These are phyloP conservation scores for Cheirogaleus major DNA, from an alignment of 2,797 vertebrate genomes.

Conservation along the genomic window DNA sequence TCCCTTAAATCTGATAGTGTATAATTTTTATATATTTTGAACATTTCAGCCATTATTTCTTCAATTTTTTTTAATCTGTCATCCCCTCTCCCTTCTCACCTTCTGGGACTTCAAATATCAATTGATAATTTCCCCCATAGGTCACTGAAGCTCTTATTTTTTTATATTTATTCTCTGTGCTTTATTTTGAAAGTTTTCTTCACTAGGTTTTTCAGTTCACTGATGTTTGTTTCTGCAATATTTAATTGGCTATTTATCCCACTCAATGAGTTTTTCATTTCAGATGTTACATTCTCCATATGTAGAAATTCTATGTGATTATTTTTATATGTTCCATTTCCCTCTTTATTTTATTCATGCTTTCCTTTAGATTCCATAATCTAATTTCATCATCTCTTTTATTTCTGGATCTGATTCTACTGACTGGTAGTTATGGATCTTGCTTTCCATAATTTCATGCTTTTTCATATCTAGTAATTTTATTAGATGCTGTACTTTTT, in stretches of 20 bases:
- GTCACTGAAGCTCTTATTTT: background rate
- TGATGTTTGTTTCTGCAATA: background rate
- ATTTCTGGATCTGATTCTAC: background rate
- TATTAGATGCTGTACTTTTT: background rate
- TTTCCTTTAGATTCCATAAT: background rate
- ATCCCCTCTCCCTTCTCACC: background rate
- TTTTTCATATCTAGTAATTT: background rate
- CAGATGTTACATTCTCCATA: background rate
- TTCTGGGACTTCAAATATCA: background rate
- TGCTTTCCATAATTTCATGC: background rate
- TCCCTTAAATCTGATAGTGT: background rate
- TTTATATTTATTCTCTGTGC: background rate
- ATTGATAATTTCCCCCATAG: background rate
- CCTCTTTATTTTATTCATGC: background rate
- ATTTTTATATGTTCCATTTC: background rate
- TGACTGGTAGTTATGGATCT: background rate
- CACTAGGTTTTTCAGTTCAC: background rate
- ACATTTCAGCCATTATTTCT: background rate
- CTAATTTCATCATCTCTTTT: background rate
- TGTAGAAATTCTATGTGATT: background rate
- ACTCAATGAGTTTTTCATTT: background rate
- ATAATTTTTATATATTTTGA: background rate
- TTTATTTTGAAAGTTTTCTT: background rate
- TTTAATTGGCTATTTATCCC: background rate
- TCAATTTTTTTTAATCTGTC: background rate